These are phyloP conservation scores for Gobio occitaniae DNA, from an alignment of 2,797 vertebrate genomes.

Conservation along the genomic window DNA sequence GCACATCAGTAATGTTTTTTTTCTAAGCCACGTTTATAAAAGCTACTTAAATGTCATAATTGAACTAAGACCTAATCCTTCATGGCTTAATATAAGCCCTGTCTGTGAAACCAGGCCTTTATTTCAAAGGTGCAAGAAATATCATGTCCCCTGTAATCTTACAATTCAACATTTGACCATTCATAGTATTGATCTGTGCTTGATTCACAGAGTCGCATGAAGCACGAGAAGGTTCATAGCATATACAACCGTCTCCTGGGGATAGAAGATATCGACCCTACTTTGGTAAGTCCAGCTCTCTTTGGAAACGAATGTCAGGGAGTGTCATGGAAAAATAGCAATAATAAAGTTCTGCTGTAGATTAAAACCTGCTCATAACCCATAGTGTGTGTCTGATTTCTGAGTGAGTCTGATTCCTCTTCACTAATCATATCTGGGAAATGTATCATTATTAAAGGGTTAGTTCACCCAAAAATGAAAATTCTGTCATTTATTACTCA, in stretches of 20 bases:
- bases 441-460: background rate
- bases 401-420: background rate
- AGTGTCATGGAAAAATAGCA: background rate
- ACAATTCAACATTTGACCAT: background rate
- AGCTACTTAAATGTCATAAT: too few species aligned
- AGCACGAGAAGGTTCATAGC: constrained; percentile 97
- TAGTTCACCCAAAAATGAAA: too few species aligned
- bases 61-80: too few species aligned
- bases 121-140: background rate
- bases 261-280: constrained; percentile 89
- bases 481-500: too few species aligned
- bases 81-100: too few species aligned
- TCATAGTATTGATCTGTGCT: constrained; percentile 24
- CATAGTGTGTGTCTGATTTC: too few species aligned
- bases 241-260: constrained; percentile 93
- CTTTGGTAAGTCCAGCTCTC: constrained; percentile 78
- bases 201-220: constrained; percentile 92
- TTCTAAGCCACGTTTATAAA: too few species aligned
- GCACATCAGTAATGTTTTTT: too few species aligned
- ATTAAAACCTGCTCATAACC: background rate
- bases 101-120: background rate
- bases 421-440: background rate
- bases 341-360: background rate
- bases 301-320: background rate
- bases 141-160: background rate